These are phyloP conservation scores for Habrosyne pyritoides DNA, from an alignment of 2,888 invertebrate genomes.

Conservation along the genomic window DNA sequence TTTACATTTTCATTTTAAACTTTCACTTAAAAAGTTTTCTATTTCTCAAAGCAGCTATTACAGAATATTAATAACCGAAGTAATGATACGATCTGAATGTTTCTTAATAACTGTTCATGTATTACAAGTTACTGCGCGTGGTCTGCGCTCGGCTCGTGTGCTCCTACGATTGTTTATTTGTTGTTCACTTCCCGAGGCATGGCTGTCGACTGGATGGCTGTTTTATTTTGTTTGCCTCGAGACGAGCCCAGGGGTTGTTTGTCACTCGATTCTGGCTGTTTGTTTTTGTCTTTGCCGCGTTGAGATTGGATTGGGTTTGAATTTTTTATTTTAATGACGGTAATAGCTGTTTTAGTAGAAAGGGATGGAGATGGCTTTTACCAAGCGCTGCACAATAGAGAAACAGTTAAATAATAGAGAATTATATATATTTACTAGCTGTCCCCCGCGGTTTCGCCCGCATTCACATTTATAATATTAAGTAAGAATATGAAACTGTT, in stretches of 20 bases:
- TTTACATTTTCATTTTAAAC: no score
- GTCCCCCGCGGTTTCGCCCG: no score
- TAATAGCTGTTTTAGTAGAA: no score
- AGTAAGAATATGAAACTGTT: no score
- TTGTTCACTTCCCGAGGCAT: conserved; percentile 3
- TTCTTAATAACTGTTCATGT: not conserved
- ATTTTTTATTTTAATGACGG: not conserved
- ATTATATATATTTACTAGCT: no score
- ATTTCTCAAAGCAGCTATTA: no score
- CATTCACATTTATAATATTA: no score
- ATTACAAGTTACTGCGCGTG: not conserved
- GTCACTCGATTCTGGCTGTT: conserved; percentile 7
- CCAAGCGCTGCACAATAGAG: no score
- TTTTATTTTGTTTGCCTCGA: conserved; percentile 6
- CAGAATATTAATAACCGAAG: no score
- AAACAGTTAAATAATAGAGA: no score
- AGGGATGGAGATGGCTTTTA: no score
- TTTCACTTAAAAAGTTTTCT: no score
- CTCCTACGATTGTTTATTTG: conserved; percentile 7
- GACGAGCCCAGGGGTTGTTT: conserved; percentile 7
- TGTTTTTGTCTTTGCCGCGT: not conserved
- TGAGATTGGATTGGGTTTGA: not conserved
- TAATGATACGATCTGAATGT: not conserved
- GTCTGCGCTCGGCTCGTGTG: not conserved
- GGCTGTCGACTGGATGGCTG: not conserved